Evolutionary conservation across 2,797 vertebrate species (phyloP).

Genomic region (Numenius phaeopus): DNA sequence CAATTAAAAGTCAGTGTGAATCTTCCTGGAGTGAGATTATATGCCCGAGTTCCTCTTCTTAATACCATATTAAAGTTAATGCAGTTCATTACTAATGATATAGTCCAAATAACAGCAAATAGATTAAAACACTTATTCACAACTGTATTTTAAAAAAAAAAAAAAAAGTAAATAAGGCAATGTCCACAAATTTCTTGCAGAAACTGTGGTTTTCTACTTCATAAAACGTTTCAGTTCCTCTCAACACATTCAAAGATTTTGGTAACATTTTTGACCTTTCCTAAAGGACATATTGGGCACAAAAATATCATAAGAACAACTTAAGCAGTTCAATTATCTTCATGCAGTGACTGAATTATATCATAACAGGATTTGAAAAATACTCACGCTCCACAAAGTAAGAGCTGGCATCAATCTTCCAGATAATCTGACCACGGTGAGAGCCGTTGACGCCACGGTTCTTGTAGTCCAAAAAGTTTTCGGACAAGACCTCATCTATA

Average conservation of each 20-base stretch:
- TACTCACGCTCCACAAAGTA: slow-evolving; percentile 93
- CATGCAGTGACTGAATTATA: not conserved
- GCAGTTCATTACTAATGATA: not conserved
- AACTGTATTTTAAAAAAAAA: not conserved
- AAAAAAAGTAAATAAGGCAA: not conserved
- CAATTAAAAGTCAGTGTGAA: not conserved
- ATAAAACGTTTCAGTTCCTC: not conserved
- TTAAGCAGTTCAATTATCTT: not conserved
- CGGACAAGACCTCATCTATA: slow-evolving; percentile 92
- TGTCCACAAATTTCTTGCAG: not conserved
- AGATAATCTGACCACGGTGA: slow-evolving; percentile 95
- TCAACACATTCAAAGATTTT: not conserved
- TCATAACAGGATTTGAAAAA: not conserved
- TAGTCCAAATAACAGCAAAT: not conserved
- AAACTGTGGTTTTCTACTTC: not conserved
- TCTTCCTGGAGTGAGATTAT: not conserved
- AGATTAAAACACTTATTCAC: not conserved
- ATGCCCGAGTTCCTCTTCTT: not conserved
- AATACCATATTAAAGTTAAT: not conserved
- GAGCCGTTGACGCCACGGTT: slow-evolving; percentile 96
- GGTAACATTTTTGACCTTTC: not conserved
- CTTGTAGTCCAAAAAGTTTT: slow-evolving; percentile 98
- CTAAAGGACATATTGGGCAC: not conserved
- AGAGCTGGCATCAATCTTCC: slow-evolving; percentile 93
- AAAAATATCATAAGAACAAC: not conserved